Base-by-base conservation (phyloP, 64 coral and sea anemone genomes). In the Anthopleura sola region DNA sequence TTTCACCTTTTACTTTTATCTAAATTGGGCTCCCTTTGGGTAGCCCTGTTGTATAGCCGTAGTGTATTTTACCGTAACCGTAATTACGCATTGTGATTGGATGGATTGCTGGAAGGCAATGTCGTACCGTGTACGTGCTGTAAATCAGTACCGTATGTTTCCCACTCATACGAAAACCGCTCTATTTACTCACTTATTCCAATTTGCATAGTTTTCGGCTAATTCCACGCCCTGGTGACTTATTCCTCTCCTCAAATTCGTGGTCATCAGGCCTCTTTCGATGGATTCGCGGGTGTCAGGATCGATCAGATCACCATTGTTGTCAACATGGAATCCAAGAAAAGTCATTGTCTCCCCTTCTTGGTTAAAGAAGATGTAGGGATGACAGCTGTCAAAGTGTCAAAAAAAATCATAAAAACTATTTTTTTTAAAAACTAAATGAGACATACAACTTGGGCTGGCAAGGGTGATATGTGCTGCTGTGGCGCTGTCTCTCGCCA, bases 281-380 rank as follows among this genome's bases (percentile, higher is more conserved):
- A 98, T 71, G 36, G 68, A 23, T 1, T 14, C 23, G 0, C 50
- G 29, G 9, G 58, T 97, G 13, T 60, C 32, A 16, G 95, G 91
- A 85, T 97, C 88, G 19, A 97, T 60, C 28, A 97, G 75, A 37
- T 93, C 74, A 34, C 95, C 95, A 81, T 75, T 15, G 14, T 37
- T 33, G 57, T 92, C 84, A 33, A 97, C 80, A 36, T 47, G 76
- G 53, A 97, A 97, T 46, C 95, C 95, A 55, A 97, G 75, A 86
- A 97, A 97, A 3, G 95, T 97, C 91, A 97, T 91, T 21, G 91
- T 93, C 32, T 9, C 32, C 29, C 83, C 85, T 37, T 97, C 95
- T 78, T 87, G 47, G 37, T 97, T 97, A 78, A 97, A 97, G 55
- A 97, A 97, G 17, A 97, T 89, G 91, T 97, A 91, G 10, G 89